Evolutionary conservation across 2,888 invertebrate species (phyloP), one percentile per base, ranked within the genome.

Genomic region (Folsomia candida): DNA sequence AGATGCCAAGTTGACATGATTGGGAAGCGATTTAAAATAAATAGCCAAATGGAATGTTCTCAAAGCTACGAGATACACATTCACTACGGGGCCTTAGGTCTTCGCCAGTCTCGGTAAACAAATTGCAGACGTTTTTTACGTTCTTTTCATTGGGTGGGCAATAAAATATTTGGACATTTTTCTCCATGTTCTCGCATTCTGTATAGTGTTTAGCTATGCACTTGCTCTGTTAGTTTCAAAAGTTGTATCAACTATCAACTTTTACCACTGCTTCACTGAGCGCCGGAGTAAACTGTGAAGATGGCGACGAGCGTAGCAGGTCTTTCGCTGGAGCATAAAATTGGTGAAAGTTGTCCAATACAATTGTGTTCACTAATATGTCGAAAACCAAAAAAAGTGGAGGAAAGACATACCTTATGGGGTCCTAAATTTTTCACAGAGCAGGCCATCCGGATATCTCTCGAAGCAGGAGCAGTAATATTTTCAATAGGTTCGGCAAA

Each of bases 401-500:
- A 54, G 24, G 25, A 54, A 28, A 18, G 26, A 73, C 87, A 85
- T 86, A 94, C 94, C 90, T 94, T 94, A 83, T 92, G 94, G 58
- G 91, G 89, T 80, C 93, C 94, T 73, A 94, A 88, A 84, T 94
- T 92, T 84, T 93, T 93, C 80, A 94, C 94, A 51, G 92, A 91
- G 85, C 94, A 94, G 68, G 93, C 91, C 54, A 54, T 14, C 22
- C 22, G 6, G 54, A 54, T 4, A 37, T 90, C 92, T 80, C 94
- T 88, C 77, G 94, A 94, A 73, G 93, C 92, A 73, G 94, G 91
- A 78, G 93, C 92, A 67, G 94, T 94, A 81, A 92, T 90, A 85
- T 94, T 94, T 83, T 92, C 91, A 81, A 94, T 94, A 81, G 91
- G 89, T 83, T 93, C 93, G 72, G 92, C 89, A 84, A 94, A 94